Base-by-base conservation (phyloP, 1,140 invertebrate species). In the Philotrypesis tridentata region DNA sequence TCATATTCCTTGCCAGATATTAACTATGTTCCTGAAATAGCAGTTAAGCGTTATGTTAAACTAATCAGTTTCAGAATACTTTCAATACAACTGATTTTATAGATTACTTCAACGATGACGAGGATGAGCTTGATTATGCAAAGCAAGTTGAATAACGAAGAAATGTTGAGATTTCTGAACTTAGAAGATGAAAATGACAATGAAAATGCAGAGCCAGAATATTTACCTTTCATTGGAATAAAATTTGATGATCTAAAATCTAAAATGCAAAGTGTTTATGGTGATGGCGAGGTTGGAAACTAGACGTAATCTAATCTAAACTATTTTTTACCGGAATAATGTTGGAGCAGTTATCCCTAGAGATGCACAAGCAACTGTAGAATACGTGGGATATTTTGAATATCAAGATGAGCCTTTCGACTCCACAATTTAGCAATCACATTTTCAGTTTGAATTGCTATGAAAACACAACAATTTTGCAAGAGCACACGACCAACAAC, bases 361-460 rank as follows among this genome's bases (percentile, higher is more conserved):
- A 0, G 92, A 94, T 83, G 89, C 93, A n/a, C 87, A 93, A 72
- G 93, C 96, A 1, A 92, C 89, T 0, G 86, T 96, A 17, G 94
- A 96, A 85, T 96, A 96, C 85, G 93, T 95, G 37, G 94, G 93
- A 0, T 96, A 94, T 85, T 92, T 94, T 76, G 95, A 97, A 86
- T 93, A 93, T 73, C 88, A 92, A 25, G 94, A 94, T 79, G 94
- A 95, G 82, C 95, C 96, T 0, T 96, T 95, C 89, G n/a, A n/a
- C n/a, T n/a, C n/a, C n/a, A n/a, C n/a, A n/a, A n/a, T n/a, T n/a
- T n/a, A n/a, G n/a, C n/a, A n/a, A n/a, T n/a, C n/a, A n/a, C n/a
- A n/a, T n/a, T n/a, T n/a, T n/a, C n/a, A n/a, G n/a, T n/a, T n/a
- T n/a, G n/a, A n/a, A n/a, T n/a, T n/a, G n/a, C n/a, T n/a, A n/a